Evolutionary conservation across 2,113 vertebrate genomes (phyloP).

Genomic region (Rhineura floridana): DNA sequence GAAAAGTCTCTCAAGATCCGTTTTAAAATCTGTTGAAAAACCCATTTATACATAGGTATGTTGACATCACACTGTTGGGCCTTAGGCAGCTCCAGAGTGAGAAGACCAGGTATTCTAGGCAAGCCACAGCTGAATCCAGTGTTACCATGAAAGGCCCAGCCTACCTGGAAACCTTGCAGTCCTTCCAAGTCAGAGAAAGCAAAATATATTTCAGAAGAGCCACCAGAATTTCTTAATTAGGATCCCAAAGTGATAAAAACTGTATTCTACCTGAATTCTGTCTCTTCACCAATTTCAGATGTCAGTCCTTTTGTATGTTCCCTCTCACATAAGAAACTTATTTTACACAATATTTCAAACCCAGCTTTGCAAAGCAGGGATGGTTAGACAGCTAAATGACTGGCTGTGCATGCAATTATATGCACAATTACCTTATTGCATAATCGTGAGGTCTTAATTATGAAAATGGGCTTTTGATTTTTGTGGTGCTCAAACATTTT

Average conservation of each 20-base stretch:
- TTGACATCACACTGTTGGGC: neutral
- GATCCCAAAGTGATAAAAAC: neutral
- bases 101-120: neutral
- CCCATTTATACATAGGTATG: neutral
- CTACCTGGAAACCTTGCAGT: neutral
- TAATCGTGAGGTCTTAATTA: conserved; percentile 47
- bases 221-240: too few relatives aligned
- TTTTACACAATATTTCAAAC: conserved; percentile 37
- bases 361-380: conserved; percentile 7
- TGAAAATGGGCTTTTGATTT: conserved; percentile 46
- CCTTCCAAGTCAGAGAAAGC: neutral
- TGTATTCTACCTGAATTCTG: neutral
- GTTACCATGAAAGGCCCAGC: neutral
- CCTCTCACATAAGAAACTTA: neutral
- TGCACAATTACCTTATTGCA: conserved; percentile 21
- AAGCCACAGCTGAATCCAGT: neutral
- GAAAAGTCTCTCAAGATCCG: neutral
- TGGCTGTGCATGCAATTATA: conserved; percentile 60
- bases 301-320: neutral
- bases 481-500: neutral
- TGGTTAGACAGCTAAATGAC: conserved; percentile 59
- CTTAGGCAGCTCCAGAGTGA: neutral
- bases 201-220: neutral
- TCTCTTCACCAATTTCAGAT: neutral
- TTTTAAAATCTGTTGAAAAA: neutral